phyloP scores from a whole-genome alignment of 2,888 invertebrate genomes.

The Ectemnius lituratus region DNA sequence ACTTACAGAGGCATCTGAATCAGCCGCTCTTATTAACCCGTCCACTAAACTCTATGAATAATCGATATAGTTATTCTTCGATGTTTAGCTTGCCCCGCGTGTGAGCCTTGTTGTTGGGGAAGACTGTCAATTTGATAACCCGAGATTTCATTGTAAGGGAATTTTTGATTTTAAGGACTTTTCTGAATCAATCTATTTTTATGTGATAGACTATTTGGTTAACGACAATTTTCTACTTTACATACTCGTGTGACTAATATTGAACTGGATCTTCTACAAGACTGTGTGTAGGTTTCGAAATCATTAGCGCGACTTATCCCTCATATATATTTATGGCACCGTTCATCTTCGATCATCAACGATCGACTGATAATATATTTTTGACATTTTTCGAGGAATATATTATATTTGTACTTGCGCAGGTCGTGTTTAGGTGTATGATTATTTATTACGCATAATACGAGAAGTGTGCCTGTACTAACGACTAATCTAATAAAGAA shows the following conservation, averaged over 20 bases:
- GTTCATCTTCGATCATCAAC: too few relatives aligned
- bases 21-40: background rate
- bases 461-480: too few relatives aligned
- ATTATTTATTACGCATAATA: background rate
- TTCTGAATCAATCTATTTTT: background rate
- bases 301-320: too few relatives aligned
- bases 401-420: too few relatives aligned
- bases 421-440: too few relatives aligned
- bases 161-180: too few relatives aligned
- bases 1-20: slow-evolving; percentile 86
- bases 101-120: background rate
- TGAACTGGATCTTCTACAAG: background rate
- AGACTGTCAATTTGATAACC: background rate
- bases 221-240: background rate
- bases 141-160: too few relatives aligned
- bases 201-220: background rate
- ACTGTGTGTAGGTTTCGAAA: too few relatives aligned
- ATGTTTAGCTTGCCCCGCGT: background rate
- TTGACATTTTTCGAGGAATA: too few relatives aligned
- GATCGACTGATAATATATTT: too few relatives aligned
- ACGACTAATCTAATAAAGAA: too few relatives aligned
- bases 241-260: background rate
- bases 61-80: background rate
- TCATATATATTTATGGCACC: too few relatives aligned
- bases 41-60: background rate